Evolutionary conservation across 2,888 invertebrate species (phyloP).

Genomic region (Periphyllus acericola): DNA sequence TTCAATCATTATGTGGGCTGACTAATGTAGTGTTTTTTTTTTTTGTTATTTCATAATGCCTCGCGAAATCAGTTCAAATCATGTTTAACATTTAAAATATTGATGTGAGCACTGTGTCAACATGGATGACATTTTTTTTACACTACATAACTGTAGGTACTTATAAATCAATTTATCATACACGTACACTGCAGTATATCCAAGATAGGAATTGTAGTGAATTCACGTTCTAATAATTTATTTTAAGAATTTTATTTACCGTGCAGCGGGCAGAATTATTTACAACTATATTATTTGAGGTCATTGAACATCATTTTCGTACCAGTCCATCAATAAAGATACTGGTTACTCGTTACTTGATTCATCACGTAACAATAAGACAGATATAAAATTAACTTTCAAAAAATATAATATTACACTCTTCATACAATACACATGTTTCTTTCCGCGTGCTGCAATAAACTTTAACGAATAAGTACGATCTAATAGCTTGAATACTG

Average conservation of each 20-base stretch:
- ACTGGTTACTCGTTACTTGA: conserved; percentile 17
- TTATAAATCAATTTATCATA: background rate
- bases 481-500: background rate
- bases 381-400: background rate
- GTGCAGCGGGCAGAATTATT: background rate
- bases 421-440: background rate
- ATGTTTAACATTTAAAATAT: too few relatives aligned
- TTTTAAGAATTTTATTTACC: background rate
- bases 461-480: background rate
- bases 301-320: background rate
- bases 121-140: too few relatives aligned
- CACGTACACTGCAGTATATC: too few relatives aligned
- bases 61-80: too few relatives aligned
- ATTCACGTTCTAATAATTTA: background rate
- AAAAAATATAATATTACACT: background rate
- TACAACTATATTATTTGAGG: too few relatives aligned
- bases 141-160: background rate
- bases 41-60: too few relatives aligned
- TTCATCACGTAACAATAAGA: background rate
- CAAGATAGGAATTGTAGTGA: background rate
- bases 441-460: background rate
- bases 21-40: too few relatives aligned
- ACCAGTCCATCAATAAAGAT: background rate
- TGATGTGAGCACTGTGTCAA: too few relatives aligned
- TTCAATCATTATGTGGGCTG: too few relatives aligned